phyloP scores from a whole-genome alignment of 2,113 vertebrate species.

The Oceanodroma tethys region DNA sequence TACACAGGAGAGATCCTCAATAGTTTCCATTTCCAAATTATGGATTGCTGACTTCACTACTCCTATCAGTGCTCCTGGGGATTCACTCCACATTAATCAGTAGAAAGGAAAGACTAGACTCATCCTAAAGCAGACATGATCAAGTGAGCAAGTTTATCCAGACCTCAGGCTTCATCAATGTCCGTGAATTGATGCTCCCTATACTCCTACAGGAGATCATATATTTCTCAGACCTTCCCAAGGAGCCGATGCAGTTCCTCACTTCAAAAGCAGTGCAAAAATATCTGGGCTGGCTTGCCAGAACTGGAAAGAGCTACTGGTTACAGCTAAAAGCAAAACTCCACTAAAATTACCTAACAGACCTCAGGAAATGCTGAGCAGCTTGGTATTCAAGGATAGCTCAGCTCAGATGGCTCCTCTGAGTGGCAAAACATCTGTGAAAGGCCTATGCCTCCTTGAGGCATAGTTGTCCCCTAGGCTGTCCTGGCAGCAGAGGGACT shows the following conservation, averaged over 20 bases:
- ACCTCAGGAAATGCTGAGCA: neutral
- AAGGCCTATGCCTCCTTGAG: neutral
- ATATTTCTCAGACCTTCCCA: neutral
- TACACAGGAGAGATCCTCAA: neutral
- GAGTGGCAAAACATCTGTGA: neutral
- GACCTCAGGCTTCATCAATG: fast-evolving
- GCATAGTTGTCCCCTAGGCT: neutral
- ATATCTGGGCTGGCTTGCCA: neutral
- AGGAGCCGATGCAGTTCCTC: neutral
- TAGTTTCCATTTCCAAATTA: neutral
- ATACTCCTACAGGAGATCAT: neutral
- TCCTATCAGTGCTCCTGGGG: neutral
- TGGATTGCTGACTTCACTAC: neutral
- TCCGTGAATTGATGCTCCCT: neutral
- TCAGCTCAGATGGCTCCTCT: neutral
- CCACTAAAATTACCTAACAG: neutral
- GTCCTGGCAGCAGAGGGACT: neutral
- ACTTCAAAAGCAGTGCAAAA: neutral
- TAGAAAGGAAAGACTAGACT: neutral
- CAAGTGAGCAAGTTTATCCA: neutral
- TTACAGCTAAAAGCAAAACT: neutral
- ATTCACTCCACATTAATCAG: neutral
- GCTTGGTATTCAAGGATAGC: neutral
- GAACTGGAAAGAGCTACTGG: neutral
- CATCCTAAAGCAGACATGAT: neutral